These are phyloP conservation scores for Chondrosia reniformis DNA, from an alignment of 37 sponge, comb jelly and placozoan genomes.

Conservation along the genomic window DNA sequence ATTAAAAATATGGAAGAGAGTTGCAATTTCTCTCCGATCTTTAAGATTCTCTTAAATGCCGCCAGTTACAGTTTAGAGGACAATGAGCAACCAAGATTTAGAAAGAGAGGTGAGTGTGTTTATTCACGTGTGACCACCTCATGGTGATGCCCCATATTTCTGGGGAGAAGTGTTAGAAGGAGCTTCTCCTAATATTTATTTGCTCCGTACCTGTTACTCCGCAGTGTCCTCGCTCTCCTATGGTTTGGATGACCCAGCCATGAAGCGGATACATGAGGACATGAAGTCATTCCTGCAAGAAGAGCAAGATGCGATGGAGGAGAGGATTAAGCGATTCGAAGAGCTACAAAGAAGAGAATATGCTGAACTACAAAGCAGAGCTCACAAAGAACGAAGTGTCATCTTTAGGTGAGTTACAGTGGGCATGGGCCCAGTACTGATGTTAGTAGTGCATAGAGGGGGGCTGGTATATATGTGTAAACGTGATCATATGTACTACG, in stretches of 20 bases:
- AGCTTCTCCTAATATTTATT: too few species aligned
- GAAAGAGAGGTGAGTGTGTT: constrained; percentile 12
- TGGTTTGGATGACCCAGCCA: constrained; percentile 61
- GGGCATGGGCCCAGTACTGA: not conserved
- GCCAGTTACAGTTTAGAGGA: constrained; percentile 2
- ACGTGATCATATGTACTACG: not conserved
- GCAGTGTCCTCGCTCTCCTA: constrained; percentile 69
- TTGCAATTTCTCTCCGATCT: constrained; percentile 38
- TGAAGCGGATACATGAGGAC: constrained; percentile 43
- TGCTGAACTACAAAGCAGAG: constrained; percentile 30
- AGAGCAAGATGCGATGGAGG: constrained; percentile 65
- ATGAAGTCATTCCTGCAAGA: constrained; percentile 56
- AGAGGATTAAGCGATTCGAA: constrained; percentile 55
- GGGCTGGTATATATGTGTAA: not conserved
- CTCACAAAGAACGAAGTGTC: constrained; percentile 43
- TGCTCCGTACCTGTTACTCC: not conserved
- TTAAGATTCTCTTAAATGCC: constrained; percentile 22
- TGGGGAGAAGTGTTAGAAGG: too few species aligned
- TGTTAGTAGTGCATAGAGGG: not conserved
- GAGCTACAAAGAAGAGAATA: constrained; percentile 43
- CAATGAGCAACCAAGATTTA: constrained; percentile 18
- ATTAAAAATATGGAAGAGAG: not conserved
- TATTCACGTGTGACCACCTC: too few species aligned
- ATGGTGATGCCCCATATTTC: too few species aligned
- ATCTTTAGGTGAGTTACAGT: constrained; percentile 40